Evolutionary conservation across 2,888 invertebrate genomes (phyloP), one percentile per base, ranked within the genome.

Genomic region (Mellilla xanthometata): DNA sequence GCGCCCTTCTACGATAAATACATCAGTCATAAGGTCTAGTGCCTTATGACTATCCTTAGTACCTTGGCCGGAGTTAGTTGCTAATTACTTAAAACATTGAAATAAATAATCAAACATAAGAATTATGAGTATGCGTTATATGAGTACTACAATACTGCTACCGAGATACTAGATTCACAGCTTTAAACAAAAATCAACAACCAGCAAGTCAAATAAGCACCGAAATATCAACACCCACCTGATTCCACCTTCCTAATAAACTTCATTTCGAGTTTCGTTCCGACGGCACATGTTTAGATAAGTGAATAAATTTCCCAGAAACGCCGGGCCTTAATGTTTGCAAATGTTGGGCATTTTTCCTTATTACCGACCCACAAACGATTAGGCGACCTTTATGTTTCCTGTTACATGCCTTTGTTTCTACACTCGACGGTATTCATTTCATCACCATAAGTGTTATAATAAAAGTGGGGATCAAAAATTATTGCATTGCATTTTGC

Each of bases 321-420:
- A 53, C 47, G 52, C 35, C 52, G 38, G n/a, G 31, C 19, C 41
- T 38, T 45, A 49, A 49, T 49, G 41, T 51, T 51, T 49, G 49
- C 45, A 41, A 48, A 50, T 49, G 45, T 50, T 44, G 49, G 48
- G 39, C 44, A 52, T 51, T 51, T 54, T 54, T 57, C 55, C 49
- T 55, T 55, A 55, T 51, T 49, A 51, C 51, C 43, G 49, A 49
- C 51, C 53, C 57, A 45, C 48, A 43, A 57, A 49, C 55, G 49
- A 53, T 57, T 57, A 54, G 51, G 47, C 45, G 49, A 53, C 54
- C 49, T 54, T 57, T 53, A 46, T 54, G 51, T 54, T 52, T 52
- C 51, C 52, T 52, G 51, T 47, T 52, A 43, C 46, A 47, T 45
- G 32, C 23, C 45, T 47, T 55, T 53, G 43, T 49, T 52, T 49